These are phyloP conservation scores for Umimayanthus kanabou DNA, from an alignment of 92 coral and sea anemone genomes.

Conservation along the genomic window DNA sequence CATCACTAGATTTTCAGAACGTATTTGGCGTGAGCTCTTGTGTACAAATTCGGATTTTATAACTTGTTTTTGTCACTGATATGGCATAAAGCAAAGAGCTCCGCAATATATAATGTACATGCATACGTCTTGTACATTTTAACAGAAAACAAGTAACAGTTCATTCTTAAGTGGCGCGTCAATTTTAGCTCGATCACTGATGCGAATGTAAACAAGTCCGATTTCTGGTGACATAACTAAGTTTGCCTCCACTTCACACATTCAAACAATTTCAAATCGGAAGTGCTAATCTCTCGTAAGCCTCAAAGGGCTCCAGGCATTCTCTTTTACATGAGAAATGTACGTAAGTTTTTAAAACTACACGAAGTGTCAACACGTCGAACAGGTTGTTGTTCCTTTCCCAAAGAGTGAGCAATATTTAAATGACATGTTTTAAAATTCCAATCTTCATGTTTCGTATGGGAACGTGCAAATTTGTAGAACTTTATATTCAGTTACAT, in stretches of 20 bases:
- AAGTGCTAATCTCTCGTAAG: conserved; percentile 4
- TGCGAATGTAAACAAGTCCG: not conserved
- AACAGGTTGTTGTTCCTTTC: not conserved
- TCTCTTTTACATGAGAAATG: not conserved
- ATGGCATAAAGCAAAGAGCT: not conserved
- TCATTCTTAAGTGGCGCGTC: not conserved
- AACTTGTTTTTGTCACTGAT: not conserved
- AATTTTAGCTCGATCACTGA: not conserved
- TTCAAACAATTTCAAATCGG: not conserved
- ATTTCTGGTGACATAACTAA: not conserved
- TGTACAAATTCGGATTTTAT: not conserved
- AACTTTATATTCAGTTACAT: not conserved
- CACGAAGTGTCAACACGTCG: not conserved
- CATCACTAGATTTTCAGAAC: not conserved
- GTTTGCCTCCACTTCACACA: not conserved
- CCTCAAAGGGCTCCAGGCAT: not conserved
- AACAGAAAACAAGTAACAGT: conserved; percentile 8
- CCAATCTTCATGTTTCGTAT: not conserved
- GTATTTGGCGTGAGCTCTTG: conserved; percentile 26
- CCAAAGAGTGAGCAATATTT: not conserved
- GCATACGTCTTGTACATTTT: not conserved
- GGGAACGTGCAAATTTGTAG: not conserved
- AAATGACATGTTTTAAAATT: not conserved
- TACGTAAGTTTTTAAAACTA: not conserved
- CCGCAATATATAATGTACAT: not conserved